Evolutionary conservation across 2,113 vertebrate species (phyloP).

Genomic region (Gavialis gangeticus): DNA sequence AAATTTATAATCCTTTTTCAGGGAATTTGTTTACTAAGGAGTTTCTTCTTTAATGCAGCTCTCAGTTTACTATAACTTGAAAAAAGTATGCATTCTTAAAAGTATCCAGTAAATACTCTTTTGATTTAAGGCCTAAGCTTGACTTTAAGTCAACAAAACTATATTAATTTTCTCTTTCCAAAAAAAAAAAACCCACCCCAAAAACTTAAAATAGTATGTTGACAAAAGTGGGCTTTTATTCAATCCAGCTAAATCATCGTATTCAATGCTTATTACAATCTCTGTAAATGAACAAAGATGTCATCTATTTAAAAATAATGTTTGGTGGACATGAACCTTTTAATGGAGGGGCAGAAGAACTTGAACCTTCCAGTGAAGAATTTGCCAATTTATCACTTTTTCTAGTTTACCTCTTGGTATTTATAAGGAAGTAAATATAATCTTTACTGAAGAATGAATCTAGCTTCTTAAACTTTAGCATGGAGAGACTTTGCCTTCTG

Average conservation of each 20-base stretch:
- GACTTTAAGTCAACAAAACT: not conserved
- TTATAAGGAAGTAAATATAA: not conserved
- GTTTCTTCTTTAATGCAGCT: not conserved
- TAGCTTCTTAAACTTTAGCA: rapidly evolving
- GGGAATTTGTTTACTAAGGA: not conserved
- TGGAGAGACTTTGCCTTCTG: not conserved
- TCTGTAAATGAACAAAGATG: not conserved
- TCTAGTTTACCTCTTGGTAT: not conserved
- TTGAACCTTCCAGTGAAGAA: not conserved
- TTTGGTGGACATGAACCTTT: not conserved
- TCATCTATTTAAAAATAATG: not conserved
- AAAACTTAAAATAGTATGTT: not conserved
- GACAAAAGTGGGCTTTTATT: not conserved
- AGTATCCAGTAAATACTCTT: not conserved
- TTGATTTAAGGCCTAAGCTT: not conserved
- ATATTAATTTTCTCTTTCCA: not conserved
- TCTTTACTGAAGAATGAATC: not conserved
- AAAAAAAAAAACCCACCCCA: not conserved
- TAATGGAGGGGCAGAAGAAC: not conserved
- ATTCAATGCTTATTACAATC: not conserved
- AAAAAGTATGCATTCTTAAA: rapidly evolving
- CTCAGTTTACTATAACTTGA: not conserved
- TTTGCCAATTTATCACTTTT: not conserved
- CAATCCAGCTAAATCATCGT: not conserved
- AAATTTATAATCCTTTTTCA: not conserved